Base-by-base conservation (phyloP, 37 sponge, comb jelly and placozoan species). In the Tethya wilhelma region DNA sequence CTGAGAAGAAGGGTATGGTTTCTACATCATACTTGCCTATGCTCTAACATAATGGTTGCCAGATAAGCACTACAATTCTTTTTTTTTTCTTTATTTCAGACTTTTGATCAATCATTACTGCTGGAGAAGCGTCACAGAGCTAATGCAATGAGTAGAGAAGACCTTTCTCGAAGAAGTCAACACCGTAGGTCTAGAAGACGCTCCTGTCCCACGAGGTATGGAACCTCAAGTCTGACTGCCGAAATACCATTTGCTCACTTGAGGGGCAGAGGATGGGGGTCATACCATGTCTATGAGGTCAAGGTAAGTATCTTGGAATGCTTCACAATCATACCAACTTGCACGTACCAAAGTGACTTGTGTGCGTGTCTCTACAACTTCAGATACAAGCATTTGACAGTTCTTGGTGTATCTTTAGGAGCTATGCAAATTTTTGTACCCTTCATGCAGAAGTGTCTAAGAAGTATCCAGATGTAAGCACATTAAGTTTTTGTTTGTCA, bases 271-370 rank as follows among this genome's bases (percentile, higher is more conserved):
- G 81, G 85, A 36, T 39, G 33, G 31, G 26, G 40, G 2, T 45
- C 80, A 1, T 84, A 90, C 64, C 63, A 84, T 69, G 77, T 90
- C 20, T 90, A 41, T 80, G 86, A 85, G 53, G 75, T 90, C 55
- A 55, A 64, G 75, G 90, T 90, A 57, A 68, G 90, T 44, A 5
- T 25, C 6, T 26, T n/a, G 7, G 26, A 7, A 7, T n/a, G 28
- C 26, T n/a, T 12, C 23, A 19, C 43, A 37, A 26, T 58, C 19
- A 2, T 12, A 26, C 6, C n/a, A n/a, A n/a, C n/a, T n/a, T n/a
- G n/a, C n/a, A n/a, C n/a, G n/a, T 44, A 19, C 37, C 6, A 30
- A 34, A 46, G 38, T 7, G 2, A 41, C 43, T 5, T 29, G 56
- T 28, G 2, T 6, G 28, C 32, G 22, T 49, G 55, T 31, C 28